phyloP scores from a whole-genome alignment of 2,113 vertebrate species.

The Diadophis punctatus region DNA sequence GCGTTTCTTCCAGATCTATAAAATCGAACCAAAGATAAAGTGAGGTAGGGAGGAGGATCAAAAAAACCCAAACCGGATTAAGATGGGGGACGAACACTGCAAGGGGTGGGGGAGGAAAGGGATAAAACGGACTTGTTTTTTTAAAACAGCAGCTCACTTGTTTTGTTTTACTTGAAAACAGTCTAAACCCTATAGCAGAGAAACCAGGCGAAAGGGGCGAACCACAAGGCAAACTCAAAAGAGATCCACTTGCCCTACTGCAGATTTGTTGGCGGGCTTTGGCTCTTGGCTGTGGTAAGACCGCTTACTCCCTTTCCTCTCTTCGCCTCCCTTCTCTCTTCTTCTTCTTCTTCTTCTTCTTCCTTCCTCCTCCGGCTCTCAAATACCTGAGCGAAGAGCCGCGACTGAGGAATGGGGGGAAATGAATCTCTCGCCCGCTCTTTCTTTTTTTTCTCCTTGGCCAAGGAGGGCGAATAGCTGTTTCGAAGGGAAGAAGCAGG shows the following conservation, averaged over 20 bases:
- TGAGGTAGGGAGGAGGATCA: neutral
- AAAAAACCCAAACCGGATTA: conserved; percentile 39
- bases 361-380: conserved; percentile 35
- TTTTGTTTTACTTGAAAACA: conserved; percentile 56
- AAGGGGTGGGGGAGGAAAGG: neutral
- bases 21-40: conserved; percentile 59
- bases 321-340: conserved; percentile 39
- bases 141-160: conserved; percentile 1
- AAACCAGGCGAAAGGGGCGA: conserved; percentile 55
- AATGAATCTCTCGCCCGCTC: conserved; percentile 30
- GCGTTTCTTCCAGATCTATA: conserved; percentile 53
- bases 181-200: conserved; percentile 56
- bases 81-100: conserved; percentile 6
- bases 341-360: conserved; percentile 21
- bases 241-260: conserved; percentile 50
- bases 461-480: conserved; percentile 79
- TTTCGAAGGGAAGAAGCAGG: conserved; percentile 70
- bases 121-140: conserved; percentile 50
- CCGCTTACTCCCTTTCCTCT: conserved; percentile 54
- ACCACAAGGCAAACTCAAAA: conserved; percentile 47
- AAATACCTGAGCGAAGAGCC: conserved; percentile 58
- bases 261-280: conserved; percentile 62
- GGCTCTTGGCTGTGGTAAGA: conserved; percentile 28
- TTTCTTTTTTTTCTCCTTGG: conserved; percentile 51
- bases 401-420: conserved; percentile 48